Base-by-base conservation (phyloP, 2,797 vertebrate genomes). In the Ctenochaetus hawaiiensis region DNA sequence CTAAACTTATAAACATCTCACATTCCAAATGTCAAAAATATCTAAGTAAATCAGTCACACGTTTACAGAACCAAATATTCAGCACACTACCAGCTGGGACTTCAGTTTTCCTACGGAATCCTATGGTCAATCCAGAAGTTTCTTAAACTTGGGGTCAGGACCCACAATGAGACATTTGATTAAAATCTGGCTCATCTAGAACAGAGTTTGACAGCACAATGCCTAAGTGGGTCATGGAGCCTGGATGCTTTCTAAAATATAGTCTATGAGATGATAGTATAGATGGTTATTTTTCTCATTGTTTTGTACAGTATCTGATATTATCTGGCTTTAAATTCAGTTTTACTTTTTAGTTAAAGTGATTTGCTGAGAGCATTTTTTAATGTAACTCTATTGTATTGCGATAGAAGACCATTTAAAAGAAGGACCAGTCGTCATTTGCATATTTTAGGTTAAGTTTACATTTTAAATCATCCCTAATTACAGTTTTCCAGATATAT, bases 241-340 rank as follows among this genome's bases (percentile, higher is more conserved):
- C 62, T 13, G 18, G 10, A 45, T 14, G 23, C 34, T 47, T 39
- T 43, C 22, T 8, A 1, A 61, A 70, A 67, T 54, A 2, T 26
- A 57, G 18, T 80, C 72, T 75, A 37, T 39, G 26, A 65, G 67
- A 78, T 59, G 54, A 20, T 63, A 63, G 52, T 51, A 51, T 73
- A 78, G 17, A 5, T 30, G 12, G 8, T 77, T 68, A 68, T 66
- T 71, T 68, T 74, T 34, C 17, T 58, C 22, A 37, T 12, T 39
- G 7, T 11, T 16, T 41, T 12, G 7, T 17, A 52, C 20, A 52
- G 20, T 22, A 16, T 17, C 20, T 9, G 0, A 16, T 37, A 14
- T 8, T 5, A 5, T 47, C 8, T 18, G 0, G 39, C 49, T 58
- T 58, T 34, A 26, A 0, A n/a, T 20, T 39, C 0, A 10, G 8